phyloP scores from a whole-genome alignment of 2,113 vertebrate species.

The Gambusia holbrooki region DNA sequence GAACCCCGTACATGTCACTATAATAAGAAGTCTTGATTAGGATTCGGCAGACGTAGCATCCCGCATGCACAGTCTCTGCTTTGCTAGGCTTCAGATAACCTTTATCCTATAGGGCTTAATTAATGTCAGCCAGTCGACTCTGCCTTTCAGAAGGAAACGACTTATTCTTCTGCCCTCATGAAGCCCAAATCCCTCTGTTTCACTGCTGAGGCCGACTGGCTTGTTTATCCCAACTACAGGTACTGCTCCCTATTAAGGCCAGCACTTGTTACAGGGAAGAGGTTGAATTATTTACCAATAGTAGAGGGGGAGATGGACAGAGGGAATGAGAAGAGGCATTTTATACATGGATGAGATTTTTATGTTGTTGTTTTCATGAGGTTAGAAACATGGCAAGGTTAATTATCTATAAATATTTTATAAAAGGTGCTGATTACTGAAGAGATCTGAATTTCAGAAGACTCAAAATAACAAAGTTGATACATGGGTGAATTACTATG shows the following conservation, averaged over 20 bases:
- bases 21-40: conserved; percentile 78
- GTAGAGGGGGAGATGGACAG: conserved; percentile 48
- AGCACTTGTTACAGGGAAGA: conserved; percentile 79
- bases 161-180: conserved; percentile 79
- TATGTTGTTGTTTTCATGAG: conserved; percentile 48
- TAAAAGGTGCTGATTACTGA: conserved; percentile 44
- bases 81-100: conserved; percentile 83
- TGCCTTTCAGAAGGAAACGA: conserved; percentile 82
- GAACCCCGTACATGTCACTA: conserved; percentile 52
- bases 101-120: conserved; percentile 86
- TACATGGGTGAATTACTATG: conserved; percentile 26
- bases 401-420: conserved; percentile 68
- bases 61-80: conserved; percentile 69
- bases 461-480: conserved; percentile 26
- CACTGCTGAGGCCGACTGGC: conserved; percentile 71
- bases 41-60: conserved; percentile 70
- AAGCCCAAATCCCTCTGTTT: conserved; percentile 81
- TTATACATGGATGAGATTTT: conserved; percentile 51
- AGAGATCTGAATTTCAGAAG: conserved; percentile 17
- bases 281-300: conserved; percentile 85
- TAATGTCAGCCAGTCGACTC: conserved; percentile 79
- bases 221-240: conserved; percentile 82
- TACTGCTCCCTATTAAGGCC: conserved; percentile 81
- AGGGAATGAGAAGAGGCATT: conserved; percentile 37
- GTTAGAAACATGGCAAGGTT: conserved; percentile 65